Evolutionary conservation across 2,113 vertebrate species (phyloP).

Genomic region (Cyprinodon variegatus): DNA sequence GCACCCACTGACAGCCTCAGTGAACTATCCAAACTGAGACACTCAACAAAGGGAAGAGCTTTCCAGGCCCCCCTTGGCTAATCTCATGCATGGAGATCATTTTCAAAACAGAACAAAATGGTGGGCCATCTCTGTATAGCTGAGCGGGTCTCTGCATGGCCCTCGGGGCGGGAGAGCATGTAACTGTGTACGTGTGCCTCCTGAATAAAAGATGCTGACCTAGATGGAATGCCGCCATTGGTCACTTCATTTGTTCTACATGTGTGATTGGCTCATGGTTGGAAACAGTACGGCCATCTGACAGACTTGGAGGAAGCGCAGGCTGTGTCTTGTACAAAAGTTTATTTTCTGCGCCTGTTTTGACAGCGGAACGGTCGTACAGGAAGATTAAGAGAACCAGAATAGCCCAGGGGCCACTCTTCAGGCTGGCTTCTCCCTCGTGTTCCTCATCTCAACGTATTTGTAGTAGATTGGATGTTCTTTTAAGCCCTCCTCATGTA

Average conservation of each 20-base stretch:
- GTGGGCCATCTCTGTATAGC: constrained; percentile 63
- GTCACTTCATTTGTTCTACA: constrained; percentile 78
- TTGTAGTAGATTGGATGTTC: constrained; percentile 8
- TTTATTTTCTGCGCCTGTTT: background rate
- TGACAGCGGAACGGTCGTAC: background rate
- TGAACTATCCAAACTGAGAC: constrained; percentile 59
- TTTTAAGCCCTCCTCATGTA: background rate
- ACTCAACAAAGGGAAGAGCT: constrained; percentile 54
- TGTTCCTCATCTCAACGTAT: constrained; percentile 3
- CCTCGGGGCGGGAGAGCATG: constrained; percentile 72
- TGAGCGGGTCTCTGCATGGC: constrained; percentile 67
- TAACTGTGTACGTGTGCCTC: constrained; percentile 77
- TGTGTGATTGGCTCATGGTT: constrained; percentile 64
- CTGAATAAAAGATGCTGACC: constrained; percentile 82
- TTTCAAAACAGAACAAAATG: constrained; percentile 76
- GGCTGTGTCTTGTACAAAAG: background rate
- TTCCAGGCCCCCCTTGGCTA: constrained; percentile 58
- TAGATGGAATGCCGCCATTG: constrained; percentile 78
- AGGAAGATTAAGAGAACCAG: background rate
- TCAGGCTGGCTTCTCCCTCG: background rate
- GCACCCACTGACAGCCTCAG: constrained; percentile 30
- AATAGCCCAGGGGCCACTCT: background rate
- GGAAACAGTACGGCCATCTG: constrained; percentile 37
- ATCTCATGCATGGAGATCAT: constrained; percentile 73
- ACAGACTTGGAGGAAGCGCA: background rate